phyloP scores from a whole-genome alignment of 2,113 vertebrate genomes.

The Nerophis lumbriciformis region DNA sequence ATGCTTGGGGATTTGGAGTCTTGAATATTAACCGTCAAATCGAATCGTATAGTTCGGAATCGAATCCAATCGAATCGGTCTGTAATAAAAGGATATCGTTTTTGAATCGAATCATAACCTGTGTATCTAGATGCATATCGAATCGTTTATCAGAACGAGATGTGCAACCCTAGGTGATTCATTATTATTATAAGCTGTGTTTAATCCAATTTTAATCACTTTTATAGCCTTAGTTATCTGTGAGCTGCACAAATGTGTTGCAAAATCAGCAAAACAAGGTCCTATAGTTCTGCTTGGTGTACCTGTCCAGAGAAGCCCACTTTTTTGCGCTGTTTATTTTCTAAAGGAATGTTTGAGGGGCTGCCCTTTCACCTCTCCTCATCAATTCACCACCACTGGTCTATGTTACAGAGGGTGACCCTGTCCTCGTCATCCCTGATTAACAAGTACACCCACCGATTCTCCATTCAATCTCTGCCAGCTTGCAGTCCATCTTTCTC shows the following conservation, averaged over 20 bases:
- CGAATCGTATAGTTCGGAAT: too few species aligned
- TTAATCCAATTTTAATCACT: too few species aligned
- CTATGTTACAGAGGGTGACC: constrained; percentile 67
- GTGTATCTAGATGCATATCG: too few species aligned
- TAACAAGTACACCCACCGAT: constrained; percentile 55
- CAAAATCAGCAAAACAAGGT: constrained; percentile 13
- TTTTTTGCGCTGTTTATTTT: constrained; percentile 65
- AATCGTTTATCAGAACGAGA: too few species aligned
- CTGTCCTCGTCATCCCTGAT: constrained; percentile 44
- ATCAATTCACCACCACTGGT: constrained; percentile 67
- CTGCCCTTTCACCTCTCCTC: constrained; percentile 66
- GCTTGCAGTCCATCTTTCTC: constrained; percentile 50
- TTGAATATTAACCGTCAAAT: too few species aligned
- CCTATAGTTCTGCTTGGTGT: constrained; percentile 42
- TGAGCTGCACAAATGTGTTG: not conserved
- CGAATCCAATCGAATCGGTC: too few species aligned
- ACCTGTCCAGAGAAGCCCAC: constrained; percentile 51
- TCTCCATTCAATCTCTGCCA: constrained; percentile 37
- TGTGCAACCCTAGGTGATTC: too few species aligned
- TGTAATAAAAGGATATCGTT: too few species aligned
- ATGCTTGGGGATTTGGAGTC: too few species aligned
- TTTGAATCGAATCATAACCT: too few species aligned
- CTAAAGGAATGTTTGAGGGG: constrained; percentile 62
- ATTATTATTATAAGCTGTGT: too few species aligned
- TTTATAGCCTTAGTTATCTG: too few species aligned